These are phyloP conservation scores for Syncerus caffer DNA, from an alignment of 2,797 vertebrate genomes.

Conservation along the genomic window DNA sequence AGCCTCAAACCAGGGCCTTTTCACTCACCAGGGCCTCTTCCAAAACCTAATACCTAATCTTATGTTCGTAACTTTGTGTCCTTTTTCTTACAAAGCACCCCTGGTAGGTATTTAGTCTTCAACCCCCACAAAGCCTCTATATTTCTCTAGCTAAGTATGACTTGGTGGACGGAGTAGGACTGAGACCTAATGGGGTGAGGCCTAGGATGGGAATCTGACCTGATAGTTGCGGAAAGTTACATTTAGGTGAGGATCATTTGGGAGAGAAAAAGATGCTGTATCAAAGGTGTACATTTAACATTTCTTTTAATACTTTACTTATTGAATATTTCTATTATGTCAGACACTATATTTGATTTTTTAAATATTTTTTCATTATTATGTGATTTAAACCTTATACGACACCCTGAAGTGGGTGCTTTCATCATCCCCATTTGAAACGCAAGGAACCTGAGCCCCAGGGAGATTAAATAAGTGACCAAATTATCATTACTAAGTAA, in stretches of 20 bases:
- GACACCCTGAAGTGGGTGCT: neutral
- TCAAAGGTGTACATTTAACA: neutral
- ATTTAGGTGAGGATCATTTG: neutral
- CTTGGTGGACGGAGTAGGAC: neutral
- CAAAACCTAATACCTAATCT: neutral
- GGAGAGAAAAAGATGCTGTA: neutral
- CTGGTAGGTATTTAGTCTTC: neutral
- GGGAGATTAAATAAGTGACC: neutral
- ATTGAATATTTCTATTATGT: neutral
- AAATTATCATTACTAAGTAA: neutral
- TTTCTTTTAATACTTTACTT: neutral
- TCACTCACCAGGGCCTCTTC: neutral
- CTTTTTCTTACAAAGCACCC: neutral
- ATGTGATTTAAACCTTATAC: neutral
- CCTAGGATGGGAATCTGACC: too few relatives aligned
- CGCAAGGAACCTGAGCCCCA: neutral
- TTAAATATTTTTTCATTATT: neutral
- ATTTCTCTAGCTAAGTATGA: neutral
- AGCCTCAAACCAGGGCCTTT: neutral
- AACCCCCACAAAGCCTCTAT: neutral
- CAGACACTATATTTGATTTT: neutral
- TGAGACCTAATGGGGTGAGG: neutral
- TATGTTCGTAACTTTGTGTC: neutral
- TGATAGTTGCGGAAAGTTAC: too few relatives aligned
- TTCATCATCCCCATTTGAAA: neutral